A percentile compares a stretch with the other conserved stretches of the same genome.
These are phyloP conservation scores for Poecile atricapillus DNA, from an alignment of 2,113 vertebrate genomes.

Conservation along the genomic window DNA sequence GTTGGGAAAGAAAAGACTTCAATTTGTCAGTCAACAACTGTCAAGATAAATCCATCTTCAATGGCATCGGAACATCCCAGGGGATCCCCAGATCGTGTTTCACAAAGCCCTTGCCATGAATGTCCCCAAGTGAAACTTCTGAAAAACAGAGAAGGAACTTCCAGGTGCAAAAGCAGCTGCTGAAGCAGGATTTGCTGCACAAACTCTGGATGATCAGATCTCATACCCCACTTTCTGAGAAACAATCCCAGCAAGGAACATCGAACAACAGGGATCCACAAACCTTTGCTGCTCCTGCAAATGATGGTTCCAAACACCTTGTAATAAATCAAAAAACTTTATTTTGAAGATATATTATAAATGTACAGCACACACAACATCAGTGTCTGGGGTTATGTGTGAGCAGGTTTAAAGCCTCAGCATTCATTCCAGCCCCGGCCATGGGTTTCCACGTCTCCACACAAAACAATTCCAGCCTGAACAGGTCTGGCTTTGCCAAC, in stretches of 20 bases:
- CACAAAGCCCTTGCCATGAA: background rate
- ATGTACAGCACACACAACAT: conserved; percentile 61
- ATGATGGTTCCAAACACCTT: background rate
- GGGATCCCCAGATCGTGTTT: background rate
- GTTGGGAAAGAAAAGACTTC: background rate
- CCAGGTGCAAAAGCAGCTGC: background rate
- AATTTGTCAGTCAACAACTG: background rate
- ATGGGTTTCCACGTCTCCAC: background rate
- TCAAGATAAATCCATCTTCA: background rate
- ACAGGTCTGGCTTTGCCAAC: background rate
- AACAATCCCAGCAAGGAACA: background rate
- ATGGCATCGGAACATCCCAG: accelerated
- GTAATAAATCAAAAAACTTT: conserved; percentile 62
- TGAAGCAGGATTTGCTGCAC: background rate
- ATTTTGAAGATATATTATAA: conserved; percentile 66
- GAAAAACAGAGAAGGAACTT: background rate
- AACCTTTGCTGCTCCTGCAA: background rate
- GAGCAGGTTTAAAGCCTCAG: conserved; percentile 31
- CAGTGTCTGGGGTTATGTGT: conserved; percentile 11
- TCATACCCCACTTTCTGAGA: accelerated
- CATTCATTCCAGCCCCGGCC: background rate
- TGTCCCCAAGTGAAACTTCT: background rate
- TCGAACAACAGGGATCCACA: accelerated
- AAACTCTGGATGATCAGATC: accelerated
- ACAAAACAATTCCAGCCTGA: background rate